Evolutionary conservation across 35 echinoderm and acorn worm genomes (phyloP).

Genomic region (Lytechinus pictus): DNA sequence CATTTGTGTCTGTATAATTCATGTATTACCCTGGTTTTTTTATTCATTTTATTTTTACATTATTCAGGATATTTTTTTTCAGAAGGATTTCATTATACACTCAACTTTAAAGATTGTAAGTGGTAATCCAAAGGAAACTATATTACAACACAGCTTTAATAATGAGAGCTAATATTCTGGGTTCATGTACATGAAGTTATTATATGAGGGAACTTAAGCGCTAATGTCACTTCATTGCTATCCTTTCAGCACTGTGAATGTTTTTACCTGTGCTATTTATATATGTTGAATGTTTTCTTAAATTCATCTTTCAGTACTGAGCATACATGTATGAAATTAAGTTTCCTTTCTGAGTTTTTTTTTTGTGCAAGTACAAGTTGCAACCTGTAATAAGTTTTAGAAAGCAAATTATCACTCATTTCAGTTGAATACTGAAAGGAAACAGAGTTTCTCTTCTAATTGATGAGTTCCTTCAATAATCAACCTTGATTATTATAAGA

Average conservation of each 20-base stretch:
- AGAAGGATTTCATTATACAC: no score
- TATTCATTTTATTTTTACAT: no score
- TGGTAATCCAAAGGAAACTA: no score
- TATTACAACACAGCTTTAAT: no score
- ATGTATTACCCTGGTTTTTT: no score
- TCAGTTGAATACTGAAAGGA: not conserved
- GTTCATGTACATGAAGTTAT: no score
- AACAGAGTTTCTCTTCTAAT: not conserved
- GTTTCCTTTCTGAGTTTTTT: not conserved
- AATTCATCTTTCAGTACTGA: not conserved
- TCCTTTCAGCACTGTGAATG: not conserved
- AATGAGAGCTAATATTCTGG: no score
- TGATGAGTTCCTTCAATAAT: not conserved
- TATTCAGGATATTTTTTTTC: no score
- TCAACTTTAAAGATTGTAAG: no score
- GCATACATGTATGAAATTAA: not conserved
- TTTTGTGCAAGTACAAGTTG: not conserved
- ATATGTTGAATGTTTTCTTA: not conserved
- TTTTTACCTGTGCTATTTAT: not conserved
- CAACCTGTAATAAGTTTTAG: not conserved
- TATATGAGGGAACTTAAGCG: no score
- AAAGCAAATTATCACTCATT: not conserved
- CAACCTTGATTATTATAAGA: not conserved
- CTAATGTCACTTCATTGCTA: not conserved
- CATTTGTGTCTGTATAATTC: no score